Evolutionary conservation across 2,797 vertebrate species (phyloP), one percentile per base, ranked within the genome.

Genomic region (Tolypeutes matacus): DNA sequence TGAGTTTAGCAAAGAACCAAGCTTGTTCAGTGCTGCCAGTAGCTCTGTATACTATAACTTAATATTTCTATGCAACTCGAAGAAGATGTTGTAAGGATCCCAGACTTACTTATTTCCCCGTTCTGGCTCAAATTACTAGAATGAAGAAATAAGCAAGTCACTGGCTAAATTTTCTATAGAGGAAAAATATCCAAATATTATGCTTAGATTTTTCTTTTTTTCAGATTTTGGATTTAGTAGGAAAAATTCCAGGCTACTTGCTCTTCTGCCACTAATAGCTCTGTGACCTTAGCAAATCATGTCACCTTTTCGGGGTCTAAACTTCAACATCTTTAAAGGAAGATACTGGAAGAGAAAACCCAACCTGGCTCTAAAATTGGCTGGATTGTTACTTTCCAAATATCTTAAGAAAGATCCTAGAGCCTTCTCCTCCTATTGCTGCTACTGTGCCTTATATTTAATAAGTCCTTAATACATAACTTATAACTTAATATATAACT

Each of bases 171-270:
- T 85, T 95, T 85, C 5, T 10, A 62, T 83, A 46, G 36, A 69
- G 11, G 70, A 46, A n/a, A 96, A 69, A 56, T 21, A 86, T 73
- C 60, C 42, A 86, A 83, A 93, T 12, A 72, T 81, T n/a, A 64
- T 77, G 23, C 23, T 89, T 23, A 56, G 14, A 15, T 67, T 56
- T 20, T 56, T 53, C 6, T 21, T 72, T 77, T 92, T 86, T 64
- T 17, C 18, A 51, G n/a, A 34, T 70, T 62, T 89, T 88, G 27
- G 27, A 67, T 42, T 89, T 78, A 62, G n/a, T 85, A 56, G 70
- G 36, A n/a, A 72, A 82, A 72, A 94, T 5, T 23, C 9, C 46
- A 76, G 69, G 29, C 15, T 85, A 83, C 34, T 70, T 88, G 27
- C 29, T 89, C 31, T 81, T 56, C 49, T 90, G 34, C 51, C 17